Evolutionary conservation across 2,113 vertebrate species (phyloP).

Genomic region (Ciconia stormi): DNA sequence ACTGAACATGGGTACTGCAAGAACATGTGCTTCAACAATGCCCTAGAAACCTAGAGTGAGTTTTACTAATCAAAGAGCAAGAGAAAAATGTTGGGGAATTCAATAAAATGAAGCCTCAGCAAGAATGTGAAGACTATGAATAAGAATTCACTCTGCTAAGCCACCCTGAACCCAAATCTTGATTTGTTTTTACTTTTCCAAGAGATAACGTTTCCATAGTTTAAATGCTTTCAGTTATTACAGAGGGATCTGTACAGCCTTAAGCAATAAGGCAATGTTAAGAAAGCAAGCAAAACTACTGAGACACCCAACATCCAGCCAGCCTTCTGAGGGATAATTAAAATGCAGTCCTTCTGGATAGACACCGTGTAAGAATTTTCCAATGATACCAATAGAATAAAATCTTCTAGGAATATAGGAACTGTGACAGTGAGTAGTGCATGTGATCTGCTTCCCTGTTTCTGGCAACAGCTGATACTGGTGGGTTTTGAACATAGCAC

Average conservation of each 20-base stretch:
- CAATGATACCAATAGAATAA: not conserved
- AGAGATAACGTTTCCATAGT: conserved; percentile 55
- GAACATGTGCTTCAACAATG: not conserved
- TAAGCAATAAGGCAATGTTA: not conserved
- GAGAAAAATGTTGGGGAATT: not conserved
- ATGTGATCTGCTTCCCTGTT: not conserved
- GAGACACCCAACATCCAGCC: not conserved
- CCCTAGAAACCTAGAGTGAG: not conserved
- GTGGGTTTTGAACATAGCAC: not conserved
- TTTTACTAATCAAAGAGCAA: not conserved
- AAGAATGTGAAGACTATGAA: conserved; percentile 29
- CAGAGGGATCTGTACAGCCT: not conserved
- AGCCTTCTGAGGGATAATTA: conserved; percentile 11
- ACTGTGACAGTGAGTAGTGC: not conserved
- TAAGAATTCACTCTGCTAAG: conserved; percentile 13
- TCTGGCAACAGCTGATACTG: not conserved
- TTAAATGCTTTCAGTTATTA: conserved; percentile 10
- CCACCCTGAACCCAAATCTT: not conserved
- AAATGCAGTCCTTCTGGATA: conserved; percentile 20
- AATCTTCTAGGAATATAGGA: not conserved
- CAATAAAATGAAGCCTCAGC: conserved; percentile 11
- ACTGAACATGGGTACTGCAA: not conserved
- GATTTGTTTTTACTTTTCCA: conserved; percentile 48
- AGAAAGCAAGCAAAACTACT: conserved; percentile 29
- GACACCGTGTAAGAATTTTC: not conserved